phyloP scores from a whole-genome alignment of 1,140 invertebrate genomes.

The Drosophila athabasca region DNA sequence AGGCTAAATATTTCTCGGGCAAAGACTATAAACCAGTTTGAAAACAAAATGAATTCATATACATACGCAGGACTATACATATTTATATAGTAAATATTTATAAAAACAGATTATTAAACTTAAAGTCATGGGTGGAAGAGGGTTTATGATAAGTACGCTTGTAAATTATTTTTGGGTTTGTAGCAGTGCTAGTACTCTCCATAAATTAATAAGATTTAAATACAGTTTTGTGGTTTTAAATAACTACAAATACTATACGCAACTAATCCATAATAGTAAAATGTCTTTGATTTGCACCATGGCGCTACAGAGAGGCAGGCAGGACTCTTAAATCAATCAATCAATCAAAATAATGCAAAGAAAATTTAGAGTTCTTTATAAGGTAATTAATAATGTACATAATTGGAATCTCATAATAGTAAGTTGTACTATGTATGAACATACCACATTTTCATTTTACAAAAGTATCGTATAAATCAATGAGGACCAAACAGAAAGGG shows the following conservation, averaged over 20 bases:
- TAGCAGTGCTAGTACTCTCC: slow-evolving; percentile 14
- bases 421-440: slow-evolving; percentile 57
- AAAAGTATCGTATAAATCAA: slow-evolving; percentile 38
- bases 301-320: neutral
- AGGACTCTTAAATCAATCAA: slow-evolving; percentile 1
- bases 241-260: slow-evolving; percentile 61
- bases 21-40: slow-evolving; percentile 21
- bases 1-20: slow-evolving; percentile 33
- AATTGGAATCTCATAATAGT: slow-evolving; percentile 67
- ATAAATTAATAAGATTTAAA: slow-evolving; percentile 80
- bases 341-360: neutral
- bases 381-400: slow-evolving; percentile 17
- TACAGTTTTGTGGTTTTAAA: slow-evolving; percentile 73
- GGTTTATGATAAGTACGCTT: slow-evolving; percentile 38
- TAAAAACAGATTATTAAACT: slow-evolving; percentile 21
- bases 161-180: slow-evolving; percentile 62
- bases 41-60: slow-evolving; percentile 3
- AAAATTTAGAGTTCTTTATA: slow-evolving; percentile 1
- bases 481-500: slow-evolving; percentile 1
- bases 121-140: neutral
- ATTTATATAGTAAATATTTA: slow-evolving; percentile 9
- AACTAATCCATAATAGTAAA: slow-evolving; percentile 35
- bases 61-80: neutral
- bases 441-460: slow-evolving; percentile 68
- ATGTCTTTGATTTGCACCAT: slow-evolving; percentile 19